phyloP scores from a whole-genome alignment of 2,888 invertebrate species.

The Fragum whitleyi region DNA sequence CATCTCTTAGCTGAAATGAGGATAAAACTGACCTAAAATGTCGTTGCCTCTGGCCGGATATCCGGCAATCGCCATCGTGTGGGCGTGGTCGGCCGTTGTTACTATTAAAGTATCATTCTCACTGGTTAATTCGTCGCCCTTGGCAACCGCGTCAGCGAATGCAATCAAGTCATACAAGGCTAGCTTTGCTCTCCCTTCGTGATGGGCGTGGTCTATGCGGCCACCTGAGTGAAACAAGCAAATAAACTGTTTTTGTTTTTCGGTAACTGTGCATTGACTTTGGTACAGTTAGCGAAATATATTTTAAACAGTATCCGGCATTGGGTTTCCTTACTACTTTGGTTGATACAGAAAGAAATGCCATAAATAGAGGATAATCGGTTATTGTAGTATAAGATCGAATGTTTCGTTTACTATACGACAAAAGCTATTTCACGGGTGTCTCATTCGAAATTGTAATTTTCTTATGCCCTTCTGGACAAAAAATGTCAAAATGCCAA shows the following conservation, averaged over 20 bases:
- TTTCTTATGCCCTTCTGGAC: too few relatives aligned
- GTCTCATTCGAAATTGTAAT: too few relatives aligned
- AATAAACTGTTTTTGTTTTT: too few relatives aligned
- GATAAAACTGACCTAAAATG: conserved; percentile 45
- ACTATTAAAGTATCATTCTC: conserved; percentile 92
- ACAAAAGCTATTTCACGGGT: too few relatives aligned
- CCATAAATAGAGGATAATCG: too few relatives aligned
- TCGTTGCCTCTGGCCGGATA: conserved; percentile 77
- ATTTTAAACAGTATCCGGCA: neutral
- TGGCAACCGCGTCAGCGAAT: conserved; percentile 90
- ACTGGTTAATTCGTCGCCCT: conserved; percentile 87
- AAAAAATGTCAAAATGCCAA: too few relatives aligned
- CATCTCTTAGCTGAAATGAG: too few relatives aligned
- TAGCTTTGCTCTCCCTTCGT: conserved; percentile 87
- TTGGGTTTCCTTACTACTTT: neutral
- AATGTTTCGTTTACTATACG: too few relatives aligned
- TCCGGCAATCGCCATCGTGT: conserved; percentile 82
- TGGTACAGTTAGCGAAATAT: neutral
- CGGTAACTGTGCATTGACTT: too few relatives aligned
- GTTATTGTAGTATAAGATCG: too few relatives aligned
- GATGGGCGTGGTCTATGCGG: conserved; percentile 86
- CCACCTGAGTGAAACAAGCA: conserved; percentile 76
- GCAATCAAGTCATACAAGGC: conserved; percentile 93
- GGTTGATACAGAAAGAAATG: too few relatives aligned
- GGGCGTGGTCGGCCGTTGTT: conserved; percentile 86